Conservation (phyloP, 1,140 invertebrate species). For the Plectrocnemia conspersa region DNA sequence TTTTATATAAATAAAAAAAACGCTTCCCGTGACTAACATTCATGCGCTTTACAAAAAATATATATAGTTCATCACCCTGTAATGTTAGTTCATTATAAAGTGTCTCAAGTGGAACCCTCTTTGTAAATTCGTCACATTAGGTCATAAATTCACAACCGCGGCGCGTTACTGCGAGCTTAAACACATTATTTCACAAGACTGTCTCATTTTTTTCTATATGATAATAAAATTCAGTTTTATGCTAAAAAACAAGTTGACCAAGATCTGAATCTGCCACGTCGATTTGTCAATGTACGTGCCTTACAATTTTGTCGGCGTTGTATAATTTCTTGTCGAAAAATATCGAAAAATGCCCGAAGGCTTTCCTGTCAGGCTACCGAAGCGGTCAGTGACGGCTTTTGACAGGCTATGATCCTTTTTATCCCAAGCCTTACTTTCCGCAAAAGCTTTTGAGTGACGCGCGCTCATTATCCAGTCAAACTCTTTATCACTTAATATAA, state of each 20-base stretch:
- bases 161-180: neutral
- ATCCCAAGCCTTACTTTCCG: too few relatives aligned
- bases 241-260: too few relatives aligned
- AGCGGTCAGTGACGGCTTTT: neutral
- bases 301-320: conserved; percentile 1
- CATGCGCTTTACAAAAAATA: conserved; percentile 10
- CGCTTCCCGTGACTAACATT: conserved; percentile 16
- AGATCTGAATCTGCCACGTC: neutral
- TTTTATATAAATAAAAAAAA: neutral
- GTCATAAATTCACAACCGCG: conserved; percentile 27
- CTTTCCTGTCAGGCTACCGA: neutral
- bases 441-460: too few relatives aligned
- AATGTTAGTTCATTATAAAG: conserved; percentile 23
- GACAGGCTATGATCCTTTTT: neutral
- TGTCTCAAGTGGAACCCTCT: conserved; percentile 26
- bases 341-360: neutral
- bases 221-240: too few relatives aligned
- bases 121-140: conserved; percentile 29
- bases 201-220: too few relatives aligned
- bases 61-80: neutral
- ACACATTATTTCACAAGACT: too few relatives aligned
- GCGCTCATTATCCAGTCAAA: too few relatives aligned
- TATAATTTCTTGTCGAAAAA: neutral
- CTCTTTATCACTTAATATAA: too few relatives aligned
- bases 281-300: neutral